Evolutionary conservation across 2,797 vertebrate genomes (phyloP), one percentile per base, ranked within the genome.

Genomic region (Labroides dimidiatus): DNA sequence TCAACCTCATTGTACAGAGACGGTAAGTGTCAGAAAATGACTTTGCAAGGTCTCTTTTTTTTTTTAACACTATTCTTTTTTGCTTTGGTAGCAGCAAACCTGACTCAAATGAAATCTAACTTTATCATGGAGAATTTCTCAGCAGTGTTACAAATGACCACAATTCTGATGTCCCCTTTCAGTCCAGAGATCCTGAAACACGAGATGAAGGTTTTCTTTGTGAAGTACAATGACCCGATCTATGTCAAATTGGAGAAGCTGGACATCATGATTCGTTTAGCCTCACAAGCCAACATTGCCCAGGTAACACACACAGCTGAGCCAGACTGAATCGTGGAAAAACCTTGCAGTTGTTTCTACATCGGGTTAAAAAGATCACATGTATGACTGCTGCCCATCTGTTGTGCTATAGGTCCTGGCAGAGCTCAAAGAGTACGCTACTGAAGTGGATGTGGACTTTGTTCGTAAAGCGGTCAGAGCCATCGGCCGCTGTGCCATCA

Each of bases 151-250:
- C 23, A 39, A 47, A 42, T 53, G 10, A 73, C 30, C 50, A 54
- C 0, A 23, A 36, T 73, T 4, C 56, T 14, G 4, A 21, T 63
- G 33, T 69, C 1, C 14, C 3, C 24, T 59, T 84, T 64, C 75
- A 99, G 98, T 64, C 97, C 97, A 0, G 97, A 99, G 92, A 97
- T 99, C 84, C 92, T 99, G 84, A 99, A 99, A 90, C 97, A 99
- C 0, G 98, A 99, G 91, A 99, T 99, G 97, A 99, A 99, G 82
- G 98, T 99, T 75, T 99, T 99, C 84, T 99, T 99, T 43, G 98
- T 99, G 14, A 99, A 99, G 86, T 99, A 99, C 89, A 99, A 99
- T 0, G 98, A 99, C 87, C 98, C 98, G 2, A 99, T 99, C 84
- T 99, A 99, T 0, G 97, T 99, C 87, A 99, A 99, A 80, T 93